These are phyloP conservation scores for Sebastolobus alascanus DNA, from an alignment of 2,797 vertebrate genomes.

Conservation along the genomic window DNA sequence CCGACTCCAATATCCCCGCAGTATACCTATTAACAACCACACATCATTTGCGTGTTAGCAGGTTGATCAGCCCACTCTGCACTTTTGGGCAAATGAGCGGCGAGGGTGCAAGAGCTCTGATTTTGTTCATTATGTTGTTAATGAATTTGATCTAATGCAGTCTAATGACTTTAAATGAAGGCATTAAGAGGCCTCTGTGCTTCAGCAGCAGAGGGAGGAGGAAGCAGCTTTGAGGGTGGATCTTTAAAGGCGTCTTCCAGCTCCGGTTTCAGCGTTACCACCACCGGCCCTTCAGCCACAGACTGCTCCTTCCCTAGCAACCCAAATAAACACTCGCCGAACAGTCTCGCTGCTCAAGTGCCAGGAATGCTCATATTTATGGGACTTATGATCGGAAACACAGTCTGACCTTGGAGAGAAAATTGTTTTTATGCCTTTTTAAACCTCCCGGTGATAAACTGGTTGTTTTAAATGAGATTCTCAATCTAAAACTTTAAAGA, in stretches of 20 bases:
- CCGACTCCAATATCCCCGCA: slow-evolving; percentile 27
- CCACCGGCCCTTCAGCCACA: slow-evolving; percentile 65
- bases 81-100: slow-evolving; percentile 45
- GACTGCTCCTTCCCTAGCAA: slow-evolving; percentile 80
- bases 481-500: not conserved
- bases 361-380: slow-evolving; percentile 56
- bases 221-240: slow-evolving; percentile 36
- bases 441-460: not conserved
- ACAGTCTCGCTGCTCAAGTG: slow-evolving; percentile 37
- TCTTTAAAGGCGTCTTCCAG: slow-evolving; percentile 63
- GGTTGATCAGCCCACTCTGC: slow-evolving; percentile 46
- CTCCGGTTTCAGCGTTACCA: slow-evolving; percentile 68
- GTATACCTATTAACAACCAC: slow-evolving; percentile 26
- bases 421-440: slow-evolving; percentile 6
- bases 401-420: slow-evolving; percentile 19
- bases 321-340: slow-evolving; percentile 81
- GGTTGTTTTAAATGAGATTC: not conserved
- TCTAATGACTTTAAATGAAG: slow-evolving; percentile 64
- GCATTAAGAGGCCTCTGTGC: slow-evolving; percentile 47
- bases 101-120: slow-evolving; percentile 34
- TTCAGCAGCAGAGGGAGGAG: slow-evolving; percentile 1
- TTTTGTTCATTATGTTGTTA: slow-evolving; percentile 69
- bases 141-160: slow-evolving; percentile 64
- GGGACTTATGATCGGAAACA: slow-evolving; percentile 45
- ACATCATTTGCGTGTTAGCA: slow-evolving; percentile 50